Percentiles rank a stretch among this genome's conserved stretches.
Conservation (phyloP, 2,888 invertebrate species). For the Cactoblastis cactorum region DNA sequence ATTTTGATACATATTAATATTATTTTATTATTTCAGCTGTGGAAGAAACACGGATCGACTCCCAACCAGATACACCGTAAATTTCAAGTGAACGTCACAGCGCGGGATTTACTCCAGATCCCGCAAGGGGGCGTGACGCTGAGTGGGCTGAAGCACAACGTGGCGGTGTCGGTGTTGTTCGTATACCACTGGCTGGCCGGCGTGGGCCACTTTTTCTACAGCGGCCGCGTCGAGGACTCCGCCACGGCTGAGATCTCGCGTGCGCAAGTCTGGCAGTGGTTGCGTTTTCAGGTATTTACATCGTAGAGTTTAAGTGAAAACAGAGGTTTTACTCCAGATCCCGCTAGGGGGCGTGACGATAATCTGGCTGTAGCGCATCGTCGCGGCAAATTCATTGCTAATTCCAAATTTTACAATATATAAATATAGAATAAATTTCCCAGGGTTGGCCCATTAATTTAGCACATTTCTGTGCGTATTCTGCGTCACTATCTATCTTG, state of each 20-base stretch:
- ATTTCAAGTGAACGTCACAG: slow-evolving; percentile 53
- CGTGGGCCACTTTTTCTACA: slow-evolving; percentile 82
- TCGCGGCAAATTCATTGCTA: no score
- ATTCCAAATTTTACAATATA: no score
- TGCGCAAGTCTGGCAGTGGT: slow-evolving; percentile 87
- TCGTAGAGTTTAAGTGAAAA: not conserved
- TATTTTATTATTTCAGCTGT: slow-evolving; percentile 48
- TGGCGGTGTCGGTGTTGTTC: slow-evolving; percentile 82
- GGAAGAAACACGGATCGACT: slow-evolving; percentile 65
- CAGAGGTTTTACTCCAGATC: no score
- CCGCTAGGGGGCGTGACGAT: no score
- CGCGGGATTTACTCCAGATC: slow-evolving; percentile 74
- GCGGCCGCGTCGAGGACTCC: slow-evolving; percentile 84
- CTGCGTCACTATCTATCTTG: no score
- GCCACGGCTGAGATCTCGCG: slow-evolving; percentile 88
- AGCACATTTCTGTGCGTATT: no score
- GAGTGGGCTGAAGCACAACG: slow-evolving; percentile 81
- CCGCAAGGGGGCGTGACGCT: slow-evolving; percentile 82
- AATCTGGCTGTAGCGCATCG: no score
- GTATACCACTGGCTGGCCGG: slow-evolving; percentile 84
- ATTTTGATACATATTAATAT: no score
- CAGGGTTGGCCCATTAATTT: no score
- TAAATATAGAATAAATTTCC: no score
- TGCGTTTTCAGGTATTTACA: slow-evolving; percentile 74
- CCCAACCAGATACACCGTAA: slow-evolving; percentile 75